Conservation (phyloP, 2,888 invertebrate genomes). For the Galerucella calmariensis region DNA sequence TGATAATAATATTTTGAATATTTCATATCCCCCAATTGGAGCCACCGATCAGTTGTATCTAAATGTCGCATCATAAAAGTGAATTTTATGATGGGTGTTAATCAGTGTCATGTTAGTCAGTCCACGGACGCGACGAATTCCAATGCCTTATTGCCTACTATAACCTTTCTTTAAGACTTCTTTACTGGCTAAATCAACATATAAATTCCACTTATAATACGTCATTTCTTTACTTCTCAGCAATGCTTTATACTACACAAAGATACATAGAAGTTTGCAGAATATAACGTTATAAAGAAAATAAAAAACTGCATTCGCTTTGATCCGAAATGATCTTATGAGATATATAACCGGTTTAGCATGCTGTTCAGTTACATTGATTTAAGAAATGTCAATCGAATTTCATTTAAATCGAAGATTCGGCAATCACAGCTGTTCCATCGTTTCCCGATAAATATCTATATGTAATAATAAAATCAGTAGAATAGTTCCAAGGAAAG, state of each 20-base stretch:
- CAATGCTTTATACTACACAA: not conserved
- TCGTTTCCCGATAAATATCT: no score
- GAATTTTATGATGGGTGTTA: constrained; percentile 37
- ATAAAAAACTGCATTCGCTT: not conserved
- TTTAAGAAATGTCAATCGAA: no score
- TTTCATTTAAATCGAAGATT: no score
- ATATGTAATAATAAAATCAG: no score
- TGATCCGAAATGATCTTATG: not conserved
- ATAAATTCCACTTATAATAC: constrained; percentile 14
- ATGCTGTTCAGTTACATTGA: not conserved
- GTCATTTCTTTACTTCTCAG: not conserved
- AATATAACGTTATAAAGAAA: not conserved
- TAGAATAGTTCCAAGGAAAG: no score
- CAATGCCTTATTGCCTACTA: constrained; percentile 34
- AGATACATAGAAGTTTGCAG: not conserved
- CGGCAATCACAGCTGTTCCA: no score
- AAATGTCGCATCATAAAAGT: constrained; percentile 28
- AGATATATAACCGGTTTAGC: not conserved
- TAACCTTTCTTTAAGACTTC: constrained; percentile 18
- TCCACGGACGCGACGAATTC: constrained; percentile 38
- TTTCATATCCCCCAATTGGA: constrained; percentile 12
- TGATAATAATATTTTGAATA: constrained; percentile 11
- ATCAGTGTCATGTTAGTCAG: constrained; percentile 30
- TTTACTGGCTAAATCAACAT: constrained; percentile 14
- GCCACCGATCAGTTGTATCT: constrained; percentile 26